Evolutionary conservation across 1,140 invertebrate species (phyloP), one percentile per base, ranked within the genome.

Genomic region (Argopecten irradians): DNA sequence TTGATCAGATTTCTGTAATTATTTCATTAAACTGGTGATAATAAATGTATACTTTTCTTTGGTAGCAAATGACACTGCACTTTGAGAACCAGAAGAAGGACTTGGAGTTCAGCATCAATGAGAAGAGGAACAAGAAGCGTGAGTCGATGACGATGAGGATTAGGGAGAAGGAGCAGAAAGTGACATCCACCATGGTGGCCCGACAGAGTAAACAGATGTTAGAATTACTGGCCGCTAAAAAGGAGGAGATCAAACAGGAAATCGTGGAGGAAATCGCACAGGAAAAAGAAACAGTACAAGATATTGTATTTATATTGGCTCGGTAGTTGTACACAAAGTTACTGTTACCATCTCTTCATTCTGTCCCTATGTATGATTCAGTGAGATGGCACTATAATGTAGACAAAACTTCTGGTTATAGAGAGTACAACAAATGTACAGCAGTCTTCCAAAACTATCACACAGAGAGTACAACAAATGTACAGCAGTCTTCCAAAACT

Each of bases 121-220:
- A 93, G 86, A 95, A 95, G 90, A 90, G 91, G 84, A 91, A 93
- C 83, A 92, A 93, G 86, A 95, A 95, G 87, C 92, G 93, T 87
- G 92, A 95, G 86, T 89, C 92, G 5, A 93, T 94, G 91, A 95
- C 94, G 14, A 34, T 95, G 36, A 88, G 93, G 41, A 88, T 96
- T 46, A 91, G 94, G 11, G 92, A 94, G 91, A 95, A 94, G 88
- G 94, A 94, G 88, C 95, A 95, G 90, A 89, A 90, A 35, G 91
- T 92, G 34, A 95, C 95, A 32, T 90, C 95, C 14, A 90, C 92
- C 2, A 84, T 96, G 89, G 95, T 96, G 83, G 91, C 91, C 28
- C 94, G 94, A 90, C 94, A 95, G 88, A 95, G 94, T 88, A 90
- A 93, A 86, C 90, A 95, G 90, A 96, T 96, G 95, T 91, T 95